A percentile compares a stretch with the other conserved stretches of the same genome.
Evolutionary conservation across 2,113 vertebrate species (phyloP).

Genomic region (Carlito syrichta): DNA sequence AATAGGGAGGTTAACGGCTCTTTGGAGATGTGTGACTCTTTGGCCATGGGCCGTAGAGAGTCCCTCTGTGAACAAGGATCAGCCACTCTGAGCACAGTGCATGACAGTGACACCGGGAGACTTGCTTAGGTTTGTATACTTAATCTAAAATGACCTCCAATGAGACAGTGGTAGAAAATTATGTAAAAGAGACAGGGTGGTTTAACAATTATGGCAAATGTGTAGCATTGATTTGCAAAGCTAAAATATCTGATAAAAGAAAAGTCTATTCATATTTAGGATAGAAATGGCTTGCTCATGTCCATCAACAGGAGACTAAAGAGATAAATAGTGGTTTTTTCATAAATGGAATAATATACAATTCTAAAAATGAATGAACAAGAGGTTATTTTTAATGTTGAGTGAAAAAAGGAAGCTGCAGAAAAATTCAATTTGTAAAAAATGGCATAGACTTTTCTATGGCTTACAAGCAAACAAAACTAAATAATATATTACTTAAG

Average conservation of each 20-base stretch:
- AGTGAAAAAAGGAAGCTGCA: background rate
- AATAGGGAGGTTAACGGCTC: background rate
- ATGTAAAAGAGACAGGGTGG: background rate
- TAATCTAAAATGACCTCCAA: background rate
- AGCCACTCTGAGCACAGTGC: background rate
- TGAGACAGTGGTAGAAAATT: background rate
- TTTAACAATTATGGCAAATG: background rate
- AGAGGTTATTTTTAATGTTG: background rate
- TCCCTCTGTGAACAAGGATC: background rate
- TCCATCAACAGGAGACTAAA: background rate
- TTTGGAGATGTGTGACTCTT: background rate
- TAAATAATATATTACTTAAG: background rate
- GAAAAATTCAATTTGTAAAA: background rate
- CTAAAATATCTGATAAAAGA: background rate
- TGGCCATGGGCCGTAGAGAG: background rate
- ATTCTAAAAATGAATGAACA: background rate
- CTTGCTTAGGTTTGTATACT: background rate
- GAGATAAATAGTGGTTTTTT: background rate
- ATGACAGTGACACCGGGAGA: background rate
- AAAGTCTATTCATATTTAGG: background rate
- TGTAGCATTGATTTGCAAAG: background rate
- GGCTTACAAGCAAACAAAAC: background rate
- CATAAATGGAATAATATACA: background rate
- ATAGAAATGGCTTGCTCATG: background rate
- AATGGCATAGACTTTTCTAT: background rate